These are phyloP conservation scores for Camponotus floridanus DNA, from an alignment of 1,140 invertebrate species.

Conservation along the genomic window DNA sequence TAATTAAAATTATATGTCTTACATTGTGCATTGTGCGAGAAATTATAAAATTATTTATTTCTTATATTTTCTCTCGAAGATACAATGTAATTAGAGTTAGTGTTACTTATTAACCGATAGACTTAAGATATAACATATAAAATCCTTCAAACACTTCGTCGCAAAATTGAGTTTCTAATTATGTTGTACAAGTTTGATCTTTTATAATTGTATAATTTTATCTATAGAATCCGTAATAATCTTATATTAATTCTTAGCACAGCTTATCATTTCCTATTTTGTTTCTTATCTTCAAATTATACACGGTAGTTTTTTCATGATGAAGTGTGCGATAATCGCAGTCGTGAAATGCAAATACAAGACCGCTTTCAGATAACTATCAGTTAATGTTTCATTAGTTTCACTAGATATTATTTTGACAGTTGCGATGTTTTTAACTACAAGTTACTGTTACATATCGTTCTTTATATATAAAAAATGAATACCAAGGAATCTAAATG, in stretches of 20 bases:
- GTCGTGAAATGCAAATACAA: too few relatives aligned
- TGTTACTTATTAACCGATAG: background rate
- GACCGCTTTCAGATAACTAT: too few relatives aligned
- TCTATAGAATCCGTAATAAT: background rate
- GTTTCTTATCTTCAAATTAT: background rate
- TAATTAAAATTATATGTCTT: slow-evolving; percentile 73
- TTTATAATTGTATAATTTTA: too few relatives aligned
- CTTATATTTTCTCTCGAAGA: slow-evolving; percentile 36
- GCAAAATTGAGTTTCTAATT: slow-evolving; percentile 30
- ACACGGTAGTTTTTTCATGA: background rate
- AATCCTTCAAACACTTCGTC: slow-evolving; percentile 23
- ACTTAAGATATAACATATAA: background rate
- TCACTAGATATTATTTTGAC: too few relatives aligned
- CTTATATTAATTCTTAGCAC: background rate
- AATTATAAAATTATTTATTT: slow-evolving; percentile 63
- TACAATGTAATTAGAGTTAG: background rate
- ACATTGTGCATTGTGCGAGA: slow-evolving; percentile 59
- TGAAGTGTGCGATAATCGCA: background rate
- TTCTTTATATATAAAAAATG: background rate
- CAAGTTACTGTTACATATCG: too few relatives aligned
- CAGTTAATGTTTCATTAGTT: too few relatives aligned
- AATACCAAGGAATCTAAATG: background rate
- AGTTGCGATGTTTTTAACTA: too few relatives aligned
- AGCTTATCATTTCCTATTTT: background rate
- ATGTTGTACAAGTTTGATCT: background rate